phyloP scores from a whole-genome alignment of 2,113 vertebrate genomes.

The Salminus brasiliensis region DNA sequence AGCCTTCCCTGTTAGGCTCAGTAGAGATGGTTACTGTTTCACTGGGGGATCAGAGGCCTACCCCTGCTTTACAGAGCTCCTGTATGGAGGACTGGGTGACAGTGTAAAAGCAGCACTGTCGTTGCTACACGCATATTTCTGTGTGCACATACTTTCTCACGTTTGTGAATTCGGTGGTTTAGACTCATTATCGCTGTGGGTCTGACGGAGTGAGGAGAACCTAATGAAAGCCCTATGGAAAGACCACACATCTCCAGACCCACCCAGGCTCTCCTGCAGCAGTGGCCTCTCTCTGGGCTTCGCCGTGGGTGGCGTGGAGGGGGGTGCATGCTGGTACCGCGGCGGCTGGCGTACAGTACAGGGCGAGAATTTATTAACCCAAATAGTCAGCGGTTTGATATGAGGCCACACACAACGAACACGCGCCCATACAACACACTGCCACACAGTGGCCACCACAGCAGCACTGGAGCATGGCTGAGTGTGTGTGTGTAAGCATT shows the following conservation, averaged over 20 bases:
- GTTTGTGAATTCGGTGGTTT: constrained; percentile 37
- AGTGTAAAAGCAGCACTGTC: neutral
- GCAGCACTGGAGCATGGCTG: constrained; percentile 22
- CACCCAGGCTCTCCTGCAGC: constrained; percentile 19
- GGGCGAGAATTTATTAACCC: constrained; percentile 36
- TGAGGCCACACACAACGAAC: constrained; percentile 49
- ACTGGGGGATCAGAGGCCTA: no score
- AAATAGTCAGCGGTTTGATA: constrained; percentile 50
- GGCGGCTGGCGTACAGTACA: constrained; percentile 36
- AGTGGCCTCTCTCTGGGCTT: constrained; percentile 22
- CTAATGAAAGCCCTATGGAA: constrained; percentile 54
- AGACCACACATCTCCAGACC: constrained; percentile 55
- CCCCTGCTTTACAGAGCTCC: neutral
- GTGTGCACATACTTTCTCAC: neutral
- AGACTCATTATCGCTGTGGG: constrained; percentile 38
- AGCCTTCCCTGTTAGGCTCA: no score
- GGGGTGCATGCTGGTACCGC: constrained; percentile 33
- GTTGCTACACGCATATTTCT: neutral
- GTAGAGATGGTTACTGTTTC: no score
- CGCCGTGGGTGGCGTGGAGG: constrained; percentile 53
- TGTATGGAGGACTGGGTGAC: neutral
- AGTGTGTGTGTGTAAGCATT: constrained; percentile 18
- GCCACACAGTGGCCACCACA: constrained; percentile 47
- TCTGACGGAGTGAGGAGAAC: constrained; percentile 40
- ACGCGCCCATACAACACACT: constrained; percentile 40